These are phyloP conservation scores for Mesochorus sp. DNA, from an alignment of 2,888 invertebrate genomes.

Conservation along the genomic window DNA sequence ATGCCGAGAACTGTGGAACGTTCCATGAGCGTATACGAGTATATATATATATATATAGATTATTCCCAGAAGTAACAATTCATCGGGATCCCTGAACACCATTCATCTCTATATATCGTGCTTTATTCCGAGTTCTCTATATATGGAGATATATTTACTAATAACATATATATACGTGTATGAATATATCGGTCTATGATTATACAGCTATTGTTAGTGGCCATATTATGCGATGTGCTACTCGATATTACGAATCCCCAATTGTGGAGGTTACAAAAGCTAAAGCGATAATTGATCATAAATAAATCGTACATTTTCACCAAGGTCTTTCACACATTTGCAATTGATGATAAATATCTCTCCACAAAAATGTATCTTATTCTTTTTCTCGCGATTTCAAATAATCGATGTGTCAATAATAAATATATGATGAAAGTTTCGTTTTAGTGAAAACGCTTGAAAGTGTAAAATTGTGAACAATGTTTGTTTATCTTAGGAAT, in stretches of 20 bases:
- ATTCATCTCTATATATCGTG: background rate
- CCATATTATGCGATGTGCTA: constrained; percentile 16
- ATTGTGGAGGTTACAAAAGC: constrained; percentile 10
- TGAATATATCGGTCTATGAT: background rate
- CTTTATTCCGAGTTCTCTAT: constrained; percentile 1
- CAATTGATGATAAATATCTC: constrained; percentile 5
- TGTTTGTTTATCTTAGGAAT: background rate
- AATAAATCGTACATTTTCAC: constrained; percentile 44
- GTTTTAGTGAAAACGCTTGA: too few relatives aligned
- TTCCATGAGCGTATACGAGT: background rate
- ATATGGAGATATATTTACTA: background rate
- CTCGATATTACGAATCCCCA: constrained; percentile 19
- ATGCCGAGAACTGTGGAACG: too few relatives aligned
- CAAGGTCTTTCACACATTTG: constrained; percentile 27
- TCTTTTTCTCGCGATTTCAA: too few relatives aligned
- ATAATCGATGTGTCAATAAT: constrained; percentile 14
- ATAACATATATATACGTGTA: background rate
- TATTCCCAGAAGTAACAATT: constrained; percentile 21
- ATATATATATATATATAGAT: constrained; percentile 15
- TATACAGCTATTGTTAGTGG: constrained; percentile 18
- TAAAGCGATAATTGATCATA: constrained; percentile 44
- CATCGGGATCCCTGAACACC: background rate
- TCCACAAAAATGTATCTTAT: background rate
- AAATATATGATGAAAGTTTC: too few relatives aligned
- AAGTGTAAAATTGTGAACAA: too few relatives aligned